Percentiles rank a stretch among this genome's conserved stretches.
Conservation (phyloP, 2,888 invertebrate species). For the Drosophila conformis region DNA sequence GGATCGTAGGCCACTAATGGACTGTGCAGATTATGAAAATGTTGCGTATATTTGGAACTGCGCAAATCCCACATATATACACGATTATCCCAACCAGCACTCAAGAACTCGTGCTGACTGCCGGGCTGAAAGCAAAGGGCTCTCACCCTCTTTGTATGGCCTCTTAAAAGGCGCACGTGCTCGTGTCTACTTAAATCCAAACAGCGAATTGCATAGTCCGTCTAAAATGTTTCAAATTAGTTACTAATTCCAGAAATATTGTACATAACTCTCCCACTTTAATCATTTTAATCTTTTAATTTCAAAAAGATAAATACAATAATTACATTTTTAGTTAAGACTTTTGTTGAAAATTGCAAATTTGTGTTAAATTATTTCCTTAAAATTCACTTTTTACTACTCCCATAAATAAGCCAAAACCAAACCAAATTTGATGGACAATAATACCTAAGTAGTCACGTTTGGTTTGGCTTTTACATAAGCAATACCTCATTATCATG, state of each 20-base stretch:
- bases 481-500: background rate
- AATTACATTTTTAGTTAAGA: background rate
- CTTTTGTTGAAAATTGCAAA: background rate
- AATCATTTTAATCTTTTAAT: too few species aligned
- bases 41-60: background rate
- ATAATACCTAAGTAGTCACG: too few species aligned
- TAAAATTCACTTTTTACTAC: background rate
- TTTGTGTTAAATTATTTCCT: background rate
- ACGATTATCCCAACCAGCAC: conserved; percentile 44
- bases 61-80: conserved; percentile 60
- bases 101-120: conserved; percentile 39
- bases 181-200: conserved; percentile 37
- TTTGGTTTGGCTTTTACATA: background rate
- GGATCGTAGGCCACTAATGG: conserved; percentile 55
- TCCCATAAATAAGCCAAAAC: background rate
- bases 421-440: background rate
- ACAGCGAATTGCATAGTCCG: conserved; percentile 35
- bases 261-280: background rate
- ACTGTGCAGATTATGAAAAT: conserved; percentile 7
- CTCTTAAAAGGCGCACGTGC: conserved; percentile 33
- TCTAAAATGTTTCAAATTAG: conserved; percentile 4
- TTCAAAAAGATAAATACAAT: background rate
- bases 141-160: conserved; percentile 21
- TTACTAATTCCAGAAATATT: background rate
- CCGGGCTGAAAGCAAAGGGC: conserved; percentile 39